A percentile compares a stretch with the other conserved stretches of the same genome.
phyloP scores from a whole-genome alignment of 2,113 vertebrate species.

The Zosterops japonicus region DNA sequence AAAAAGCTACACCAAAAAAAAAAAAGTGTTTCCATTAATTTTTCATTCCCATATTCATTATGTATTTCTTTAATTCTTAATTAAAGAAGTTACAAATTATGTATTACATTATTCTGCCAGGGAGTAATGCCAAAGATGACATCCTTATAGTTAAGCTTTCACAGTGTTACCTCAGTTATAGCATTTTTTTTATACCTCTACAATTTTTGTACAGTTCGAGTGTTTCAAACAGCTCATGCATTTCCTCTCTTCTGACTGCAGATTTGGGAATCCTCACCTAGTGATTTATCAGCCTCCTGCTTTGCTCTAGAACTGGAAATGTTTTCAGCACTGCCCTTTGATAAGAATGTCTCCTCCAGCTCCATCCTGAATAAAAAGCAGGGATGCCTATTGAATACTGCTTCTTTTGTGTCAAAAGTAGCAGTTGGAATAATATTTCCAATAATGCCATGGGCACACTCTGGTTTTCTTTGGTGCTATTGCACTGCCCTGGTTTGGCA shows the following conservation, averaged over 20 bases:
- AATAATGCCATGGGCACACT: neutral
- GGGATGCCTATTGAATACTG: neutral
- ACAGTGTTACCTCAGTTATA: neutral
- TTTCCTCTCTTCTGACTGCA: neutral
- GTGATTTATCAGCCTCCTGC: neutral
- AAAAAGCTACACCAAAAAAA: rapidly evolving
- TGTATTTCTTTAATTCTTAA: neutral
- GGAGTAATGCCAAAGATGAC: neutral
- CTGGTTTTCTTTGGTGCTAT: neutral
- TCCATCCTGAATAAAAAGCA: neutral
- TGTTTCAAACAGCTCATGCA: neutral
- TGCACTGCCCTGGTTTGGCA: neutral
- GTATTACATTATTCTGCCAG: neutral
- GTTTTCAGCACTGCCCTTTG: neutral
- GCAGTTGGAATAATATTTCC: neutral
- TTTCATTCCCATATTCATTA: neutral
- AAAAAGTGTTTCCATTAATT: neutral
- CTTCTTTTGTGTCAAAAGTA: neutral
- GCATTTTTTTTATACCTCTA: neutral
- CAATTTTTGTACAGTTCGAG: neutral
- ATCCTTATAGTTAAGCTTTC: neutral
- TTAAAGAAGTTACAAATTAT: neutral
- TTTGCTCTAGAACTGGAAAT: neutral
- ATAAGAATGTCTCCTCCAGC: neutral
- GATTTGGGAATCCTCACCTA: neutral